Evolutionary conservation across 2,888 invertebrate genomes (phyloP).

Genomic region (Tipula helvola): DNA sequence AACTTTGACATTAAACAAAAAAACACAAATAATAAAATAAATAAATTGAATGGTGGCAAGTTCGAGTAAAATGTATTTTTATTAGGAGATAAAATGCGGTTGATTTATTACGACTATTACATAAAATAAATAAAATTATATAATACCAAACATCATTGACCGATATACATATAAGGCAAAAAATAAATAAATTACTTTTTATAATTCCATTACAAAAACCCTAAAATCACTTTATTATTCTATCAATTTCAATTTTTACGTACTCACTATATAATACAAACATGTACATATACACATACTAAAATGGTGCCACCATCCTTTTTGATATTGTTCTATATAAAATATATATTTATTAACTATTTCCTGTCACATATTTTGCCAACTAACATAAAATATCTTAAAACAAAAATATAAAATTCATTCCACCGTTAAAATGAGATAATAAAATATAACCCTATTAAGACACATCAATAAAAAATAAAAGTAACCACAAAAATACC

Average conservation of each 20-base stretch:
- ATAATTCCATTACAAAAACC: background rate
- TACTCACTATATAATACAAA: background rate
- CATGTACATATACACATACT: background rate
- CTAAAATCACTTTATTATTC: background rate
- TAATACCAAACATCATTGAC: background rate
- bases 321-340: background rate
- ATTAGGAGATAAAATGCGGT: background rate
- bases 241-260: background rate
- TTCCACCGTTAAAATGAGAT: conserved; percentile 4
- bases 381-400: background rate
- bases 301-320: background rate
- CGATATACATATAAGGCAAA: background rate
- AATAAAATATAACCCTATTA: conserved; percentile 4
- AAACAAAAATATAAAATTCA: conserved; percentile 4
- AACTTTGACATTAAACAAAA: too few species aligned
- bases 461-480: background rate
- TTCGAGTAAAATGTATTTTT: background rate
- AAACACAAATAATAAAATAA: too few species aligned
- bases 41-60: background rate
- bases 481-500: background rate
- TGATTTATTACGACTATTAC: background rate
- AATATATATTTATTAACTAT: background rate
- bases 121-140: background rate
- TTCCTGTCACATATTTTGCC: background rate
- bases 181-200: background rate